These are phyloP conservation scores for Rhabditophanes sp. DNA, from an alignment of 2,888 invertebrate genomes.

Conservation along the genomic window DNA sequence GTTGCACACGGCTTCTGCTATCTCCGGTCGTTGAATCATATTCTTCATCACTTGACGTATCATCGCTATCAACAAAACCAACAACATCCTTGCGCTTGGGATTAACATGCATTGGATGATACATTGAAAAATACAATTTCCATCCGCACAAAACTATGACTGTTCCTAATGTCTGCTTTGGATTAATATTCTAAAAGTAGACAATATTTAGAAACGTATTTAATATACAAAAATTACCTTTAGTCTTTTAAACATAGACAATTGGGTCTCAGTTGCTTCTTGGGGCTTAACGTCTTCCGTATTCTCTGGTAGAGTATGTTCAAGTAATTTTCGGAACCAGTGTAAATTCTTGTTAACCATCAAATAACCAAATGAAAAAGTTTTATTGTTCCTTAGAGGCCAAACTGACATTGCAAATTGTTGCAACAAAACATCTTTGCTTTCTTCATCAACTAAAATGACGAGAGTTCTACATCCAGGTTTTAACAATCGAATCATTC, in stretches of 20 bases:
- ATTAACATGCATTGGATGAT: slow-evolving; percentile 79
- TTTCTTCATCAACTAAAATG: slow-evolving; percentile 71
- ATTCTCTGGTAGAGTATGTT: slow-evolving; percentile 63
- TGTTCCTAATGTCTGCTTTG: slow-evolving; percentile 86
- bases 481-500: slow-evolving; percentile 72
- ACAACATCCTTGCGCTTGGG: slow-evolving; percentile 9
- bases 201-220: slow-evolving; percentile 4
- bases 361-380: slow-evolving; percentile 80
- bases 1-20: slow-evolving; percentile 5
- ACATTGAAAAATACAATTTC: slow-evolving; percentile 93
- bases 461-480: slow-evolving; percentile 87
- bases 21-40: slow-evolving; percentile 9
- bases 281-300: slow-evolving; percentile 7
- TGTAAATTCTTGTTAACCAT: slow-evolving; percentile 73
- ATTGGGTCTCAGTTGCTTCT: slow-evolving; percentile 8
- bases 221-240: slow-evolving; percentile 11
- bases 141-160: slow-evolving; percentile 87
- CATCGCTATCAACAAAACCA: slow-evolving; percentile 16
- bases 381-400: slow-evolving; percentile 90
- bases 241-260: slow-evolving; percentile 12
- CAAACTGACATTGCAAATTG: slow-evolving; percentile 81
- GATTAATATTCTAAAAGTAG: slow-evolving; percentile 58
- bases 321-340: slow-evolving; percentile 80
- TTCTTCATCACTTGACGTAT: slow-evolving; percentile 13
- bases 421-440: slow-evolving; percentile 67